A percentile compares a stretch with the other conserved stretches of the same genome.
Conservation (phyloP, 2,888 invertebrate species). For the Tortricodes alternella region DNA sequence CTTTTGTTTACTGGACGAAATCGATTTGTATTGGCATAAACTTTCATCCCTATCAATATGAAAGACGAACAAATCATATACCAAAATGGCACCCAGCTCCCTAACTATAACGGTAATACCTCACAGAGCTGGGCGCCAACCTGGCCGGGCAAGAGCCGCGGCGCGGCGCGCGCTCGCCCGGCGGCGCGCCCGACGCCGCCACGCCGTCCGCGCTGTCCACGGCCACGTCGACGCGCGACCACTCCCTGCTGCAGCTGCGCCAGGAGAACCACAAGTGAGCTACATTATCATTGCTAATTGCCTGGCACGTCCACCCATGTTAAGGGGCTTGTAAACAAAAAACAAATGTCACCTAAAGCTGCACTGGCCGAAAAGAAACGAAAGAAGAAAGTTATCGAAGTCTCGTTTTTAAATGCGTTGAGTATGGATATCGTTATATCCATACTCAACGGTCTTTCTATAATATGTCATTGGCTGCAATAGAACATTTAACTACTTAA, state of each 20-base stretch:
- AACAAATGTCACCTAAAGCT: no score
- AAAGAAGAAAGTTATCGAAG: no score
- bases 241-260: constrained; percentile 54
- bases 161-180: constrained; percentile 52
- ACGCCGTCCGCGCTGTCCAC: constrained; percentile 72
- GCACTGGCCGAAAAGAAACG: no score
- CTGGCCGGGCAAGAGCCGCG: constrained; percentile 88
- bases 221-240: constrained; percentile 63
- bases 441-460: no score
- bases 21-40: no score
- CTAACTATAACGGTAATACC: background rate
- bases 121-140: constrained; percentile 93
- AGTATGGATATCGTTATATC: no score
- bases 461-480: no score
- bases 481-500: no score
- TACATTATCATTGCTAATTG: background rate
- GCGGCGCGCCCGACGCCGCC: constrained; percentile 79
- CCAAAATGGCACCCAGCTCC: background rate
- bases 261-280: constrained; percentile 70
- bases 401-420: no score
- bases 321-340: no score
- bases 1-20: no score
- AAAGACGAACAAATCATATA: background rate
- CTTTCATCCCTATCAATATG: background rate
- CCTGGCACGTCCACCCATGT: background rate